phyloP scores from a whole-genome alignment of 1,140 invertebrate species.

The Drosophila hydei region DNA sequence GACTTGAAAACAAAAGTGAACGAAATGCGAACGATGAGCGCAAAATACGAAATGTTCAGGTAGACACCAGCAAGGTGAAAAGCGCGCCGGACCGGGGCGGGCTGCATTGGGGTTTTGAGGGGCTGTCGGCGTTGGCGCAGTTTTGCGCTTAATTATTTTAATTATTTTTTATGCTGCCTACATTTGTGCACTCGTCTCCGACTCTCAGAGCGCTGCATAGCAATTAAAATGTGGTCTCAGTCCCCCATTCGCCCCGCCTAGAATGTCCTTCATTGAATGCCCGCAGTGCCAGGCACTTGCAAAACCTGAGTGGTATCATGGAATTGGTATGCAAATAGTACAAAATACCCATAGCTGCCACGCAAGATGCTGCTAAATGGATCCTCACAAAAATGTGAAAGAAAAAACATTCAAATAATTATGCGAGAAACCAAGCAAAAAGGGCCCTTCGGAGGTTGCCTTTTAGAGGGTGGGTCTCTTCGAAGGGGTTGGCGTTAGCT shows the following conservation, averaged over 20 bases:
- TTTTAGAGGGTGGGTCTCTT: background rate
- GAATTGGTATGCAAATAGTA: conserved; percentile 75
- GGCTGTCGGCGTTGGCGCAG: conserved; percentile 46
- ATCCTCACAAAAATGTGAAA: conserved; percentile 20
- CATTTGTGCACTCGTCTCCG: conserved; percentile 35
- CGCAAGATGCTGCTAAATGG: conserved; percentile 64
- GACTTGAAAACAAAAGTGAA: conserved; percentile 52
- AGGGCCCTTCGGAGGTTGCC: background rate
- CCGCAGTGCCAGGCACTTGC: conserved; percentile 33
- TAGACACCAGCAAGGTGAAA: conserved; percentile 20
- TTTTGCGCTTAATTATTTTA: conserved; percentile 80
- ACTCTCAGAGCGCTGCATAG: conserved; percentile 40
- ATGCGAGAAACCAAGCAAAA: conserved; percentile 34
- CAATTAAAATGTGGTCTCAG: conserved; percentile 69
- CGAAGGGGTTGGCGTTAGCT: background rate
- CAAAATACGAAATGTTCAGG: conserved; percentile 29
- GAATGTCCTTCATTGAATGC: conserved; percentile 49
- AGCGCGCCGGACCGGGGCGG: background rate
- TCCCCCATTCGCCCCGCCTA: background rate
- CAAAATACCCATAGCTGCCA: conserved; percentile 27
- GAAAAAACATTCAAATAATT: conserved; percentile 67
- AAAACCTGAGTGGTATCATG: conserved; percentile 54
- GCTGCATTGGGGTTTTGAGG: conserved; percentile 6
- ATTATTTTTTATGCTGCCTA: conserved; percentile 73
- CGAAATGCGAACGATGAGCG: conserved; percentile 20